A percentile compares a stretch with the other conserved stretches of the same genome.
Conservation (phyloP, 1,140 invertebrate genomes). For the Heterodera schachtii region DNA sequence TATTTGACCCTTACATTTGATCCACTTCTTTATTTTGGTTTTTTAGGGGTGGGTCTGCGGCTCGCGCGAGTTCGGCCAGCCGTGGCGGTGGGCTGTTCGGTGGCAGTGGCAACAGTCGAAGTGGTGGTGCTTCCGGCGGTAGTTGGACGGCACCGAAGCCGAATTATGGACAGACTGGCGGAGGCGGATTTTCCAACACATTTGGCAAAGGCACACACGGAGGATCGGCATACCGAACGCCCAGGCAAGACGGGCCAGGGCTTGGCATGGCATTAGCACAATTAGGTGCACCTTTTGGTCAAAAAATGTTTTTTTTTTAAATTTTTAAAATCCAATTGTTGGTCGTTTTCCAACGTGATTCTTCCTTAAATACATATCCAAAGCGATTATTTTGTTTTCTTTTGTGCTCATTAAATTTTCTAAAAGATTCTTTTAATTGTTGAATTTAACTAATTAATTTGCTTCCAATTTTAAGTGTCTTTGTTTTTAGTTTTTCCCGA, state of each 20-base stretch:
- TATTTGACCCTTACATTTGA: no score
- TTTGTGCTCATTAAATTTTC: no score
- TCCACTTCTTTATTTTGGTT: neutral
- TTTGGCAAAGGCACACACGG: constrained; percentile 22
- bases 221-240: constrained; percentile 28
- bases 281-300: no score
- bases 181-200: constrained; percentile 13
- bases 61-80: constrained; percentile 22
- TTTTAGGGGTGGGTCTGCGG: constrained; percentile 26
- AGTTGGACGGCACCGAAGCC: constrained; percentile 14
- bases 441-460: no score
- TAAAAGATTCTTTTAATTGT: no score
- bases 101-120: constrained; percentile 3
- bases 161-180: constrained; percentile 8
- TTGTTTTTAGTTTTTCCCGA: constrained; percentile 37
- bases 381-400: no score
- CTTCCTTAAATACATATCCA: no score
- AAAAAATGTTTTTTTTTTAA: no score
- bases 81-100: constrained; percentile 22
- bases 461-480: constrained; percentile 13
- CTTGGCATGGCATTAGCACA: no score
- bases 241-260: neutral
- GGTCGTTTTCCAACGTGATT: no score
- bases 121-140: constrained; percentile 24
- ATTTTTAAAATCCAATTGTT: no score